These are phyloP conservation scores for Hypomecis punctinalis DNA, from an alignment of 2,888 invertebrate species.

Conservation along the genomic window DNA sequence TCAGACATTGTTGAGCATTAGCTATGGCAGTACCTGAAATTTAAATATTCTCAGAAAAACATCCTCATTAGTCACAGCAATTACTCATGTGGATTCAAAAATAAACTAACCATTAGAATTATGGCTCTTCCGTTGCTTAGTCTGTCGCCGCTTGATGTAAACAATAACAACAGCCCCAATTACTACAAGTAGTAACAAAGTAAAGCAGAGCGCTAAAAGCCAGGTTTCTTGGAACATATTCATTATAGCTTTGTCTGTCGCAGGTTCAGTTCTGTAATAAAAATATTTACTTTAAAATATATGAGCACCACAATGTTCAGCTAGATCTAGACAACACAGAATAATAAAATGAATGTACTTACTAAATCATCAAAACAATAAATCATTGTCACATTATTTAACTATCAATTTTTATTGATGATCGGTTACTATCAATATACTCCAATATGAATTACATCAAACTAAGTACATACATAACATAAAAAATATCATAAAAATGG, in stretches of 20 bases:
- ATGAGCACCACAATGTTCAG: too few relatives aligned
- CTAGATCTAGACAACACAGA: too few relatives aligned
- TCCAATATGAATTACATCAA: too few relatives aligned
- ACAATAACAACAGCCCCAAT: conserved; percentile 71
- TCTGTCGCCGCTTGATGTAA: conserved; percentile 71
- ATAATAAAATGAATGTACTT: too few relatives aligned
- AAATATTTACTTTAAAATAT: too few relatives aligned
- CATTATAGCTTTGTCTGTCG: conserved; percentile 78
- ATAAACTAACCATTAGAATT: conserved; percentile 63
- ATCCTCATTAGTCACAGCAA: not conserved
- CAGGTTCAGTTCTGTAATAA: conserved; percentile 77
- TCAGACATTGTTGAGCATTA: conserved; percentile 77
- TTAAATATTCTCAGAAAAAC: conserved; percentile 2
- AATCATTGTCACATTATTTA: too few relatives aligned
- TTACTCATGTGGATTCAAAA: not conserved
- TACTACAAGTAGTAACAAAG: conserved; percentile 72
- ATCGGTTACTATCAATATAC: too few relatives aligned
- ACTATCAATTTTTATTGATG: too few relatives aligned
- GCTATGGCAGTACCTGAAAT: conserved; percentile 69
- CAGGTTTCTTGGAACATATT: conserved; percentile 82
- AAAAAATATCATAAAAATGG: too few relatives aligned
- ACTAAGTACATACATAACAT: too few relatives aligned
- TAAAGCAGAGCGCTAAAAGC: conserved; percentile 74
- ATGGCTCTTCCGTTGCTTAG: conserved; percentile 75
- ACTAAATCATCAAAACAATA: too few relatives aligned